Conservation (phyloP, 2,113 vertebrate species). For the Corythornis madagascariensis region DNA sequence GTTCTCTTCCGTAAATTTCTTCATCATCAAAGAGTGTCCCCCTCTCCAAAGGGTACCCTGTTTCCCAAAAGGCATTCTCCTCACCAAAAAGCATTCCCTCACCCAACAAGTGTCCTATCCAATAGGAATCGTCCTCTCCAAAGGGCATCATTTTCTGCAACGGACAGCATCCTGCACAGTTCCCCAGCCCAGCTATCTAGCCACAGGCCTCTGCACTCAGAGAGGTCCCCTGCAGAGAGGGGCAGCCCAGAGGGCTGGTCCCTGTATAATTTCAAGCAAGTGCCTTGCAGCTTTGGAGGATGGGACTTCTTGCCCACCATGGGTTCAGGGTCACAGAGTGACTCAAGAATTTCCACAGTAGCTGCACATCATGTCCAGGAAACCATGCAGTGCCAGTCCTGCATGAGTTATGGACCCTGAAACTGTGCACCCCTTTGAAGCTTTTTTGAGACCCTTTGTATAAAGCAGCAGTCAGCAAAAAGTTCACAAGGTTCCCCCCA, state of each 20-base stretch:
- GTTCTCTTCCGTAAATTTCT: not conserved
- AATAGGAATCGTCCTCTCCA: not conserved
- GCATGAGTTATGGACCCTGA: rapidly evolving
- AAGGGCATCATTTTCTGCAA: too few relatives aligned
- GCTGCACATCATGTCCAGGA: rapidly evolving
- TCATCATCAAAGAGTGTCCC: not conserved
- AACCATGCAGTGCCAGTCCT: rapidly evolving
- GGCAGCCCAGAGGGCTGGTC: rapidly evolving
- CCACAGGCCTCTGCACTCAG: rapidly evolving
- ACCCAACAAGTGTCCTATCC: not conserved
- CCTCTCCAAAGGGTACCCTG: too few relatives aligned
- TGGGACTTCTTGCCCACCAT: rapidly evolving
- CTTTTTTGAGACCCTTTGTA: not conserved
- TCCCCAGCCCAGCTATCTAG: rapidly evolving
- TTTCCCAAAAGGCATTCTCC: not conserved
- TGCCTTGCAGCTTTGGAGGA: rapidly evolving
- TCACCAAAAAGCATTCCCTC: too few relatives aligned
- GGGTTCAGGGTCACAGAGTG: not conserved
- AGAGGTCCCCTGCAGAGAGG: not conserved
- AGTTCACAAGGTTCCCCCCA: not conserved
- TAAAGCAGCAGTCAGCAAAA: not conserved
- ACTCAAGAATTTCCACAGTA: not conserved
- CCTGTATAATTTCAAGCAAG: rapidly evolving
- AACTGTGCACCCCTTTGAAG: rapidly evolving
- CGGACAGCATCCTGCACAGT: not conserved